Conservation (phyloP, 1,140 invertebrate species). For the Lysiphlebus fabarum region DNA sequence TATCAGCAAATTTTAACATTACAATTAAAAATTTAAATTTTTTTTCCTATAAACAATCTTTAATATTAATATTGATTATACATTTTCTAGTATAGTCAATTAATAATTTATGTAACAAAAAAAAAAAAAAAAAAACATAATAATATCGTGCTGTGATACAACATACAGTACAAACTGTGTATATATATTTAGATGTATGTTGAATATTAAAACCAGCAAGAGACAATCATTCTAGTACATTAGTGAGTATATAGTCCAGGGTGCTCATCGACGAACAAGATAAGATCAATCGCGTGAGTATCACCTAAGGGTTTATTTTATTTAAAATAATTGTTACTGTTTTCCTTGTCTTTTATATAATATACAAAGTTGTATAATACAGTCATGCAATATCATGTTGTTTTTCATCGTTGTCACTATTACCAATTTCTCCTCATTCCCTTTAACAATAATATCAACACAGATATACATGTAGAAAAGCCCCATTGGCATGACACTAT, state of each 20-base stretch:
- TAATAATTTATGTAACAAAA: no score
- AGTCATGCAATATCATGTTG: conserved; percentile 21
- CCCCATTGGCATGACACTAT: conserved; percentile 21
- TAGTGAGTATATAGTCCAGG: conserved; percentile 19
- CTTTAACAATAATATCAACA: no score
- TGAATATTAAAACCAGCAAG: conserved; percentile 8
- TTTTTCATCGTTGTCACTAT: conserved; percentile 25
- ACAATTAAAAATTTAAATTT: no score
- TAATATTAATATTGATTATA: background rate
- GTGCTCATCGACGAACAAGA: conserved; percentile 29
- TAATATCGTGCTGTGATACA: conserved; percentile 30
- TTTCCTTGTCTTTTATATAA: conserved; percentile 41
- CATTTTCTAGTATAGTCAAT: no score
- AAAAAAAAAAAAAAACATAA: no score
- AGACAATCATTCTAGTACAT: background rate
- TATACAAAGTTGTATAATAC: conserved; percentile 16
- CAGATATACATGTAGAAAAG: no score
- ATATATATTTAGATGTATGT: background rate
- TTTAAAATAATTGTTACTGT: conserved; percentile 39
- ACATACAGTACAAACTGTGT: no score
- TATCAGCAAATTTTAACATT: no score
- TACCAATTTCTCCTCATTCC: conserved; percentile 14
- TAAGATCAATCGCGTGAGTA: conserved; percentile 45
- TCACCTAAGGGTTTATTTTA: conserved; percentile 34
- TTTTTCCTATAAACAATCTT: no score